phyloP scores from a whole-genome alignment of 2,888 invertebrate genomes.

The Flexamia atlantica region DNA sequence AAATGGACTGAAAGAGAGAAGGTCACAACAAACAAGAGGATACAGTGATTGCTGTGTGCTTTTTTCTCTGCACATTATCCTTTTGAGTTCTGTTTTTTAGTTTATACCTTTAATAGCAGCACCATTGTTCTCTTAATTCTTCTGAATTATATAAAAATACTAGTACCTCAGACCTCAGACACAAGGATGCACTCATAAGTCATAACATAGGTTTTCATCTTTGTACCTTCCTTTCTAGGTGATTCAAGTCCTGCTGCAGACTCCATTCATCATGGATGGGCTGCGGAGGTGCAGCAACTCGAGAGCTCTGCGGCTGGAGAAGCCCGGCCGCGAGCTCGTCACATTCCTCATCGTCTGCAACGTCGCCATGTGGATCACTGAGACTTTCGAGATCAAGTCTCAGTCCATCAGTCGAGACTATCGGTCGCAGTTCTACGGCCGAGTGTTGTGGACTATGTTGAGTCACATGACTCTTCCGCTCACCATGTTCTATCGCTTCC shows the following conservation, averaged over 20 bases:
- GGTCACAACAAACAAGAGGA: too few relatives aligned
- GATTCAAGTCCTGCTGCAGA: constrained; percentile 86
- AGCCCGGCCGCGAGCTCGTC: constrained; percentile 86
- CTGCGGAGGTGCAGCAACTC: constrained; percentile 85
- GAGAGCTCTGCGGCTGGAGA: constrained; percentile 79
- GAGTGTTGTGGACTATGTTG: constrained; percentile 84
- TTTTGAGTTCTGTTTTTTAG: too few relatives aligned
- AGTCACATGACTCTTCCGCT: constrained; percentile 86
- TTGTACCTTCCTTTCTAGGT: constrained; percentile 75
- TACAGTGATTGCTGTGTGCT: too few relatives aligned
- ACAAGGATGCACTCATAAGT: too few relatives aligned
- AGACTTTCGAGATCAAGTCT: constrained; percentile 83
- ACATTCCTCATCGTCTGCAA: constrained; percentile 88
- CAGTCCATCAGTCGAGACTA: constrained; percentile 76
- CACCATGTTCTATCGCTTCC: constrained; percentile 88
- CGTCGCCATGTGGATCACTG: constrained; percentile 86
- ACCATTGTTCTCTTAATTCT: too few relatives aligned
- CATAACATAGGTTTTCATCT: too few relatives aligned
- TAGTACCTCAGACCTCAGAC: too few relatives aligned
- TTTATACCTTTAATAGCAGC: too few relatives aligned
- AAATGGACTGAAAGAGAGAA: too few relatives aligned
- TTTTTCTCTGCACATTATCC: too few relatives aligned
- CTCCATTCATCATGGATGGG: constrained; percentile 85
- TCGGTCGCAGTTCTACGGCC: constrained; percentile 84
- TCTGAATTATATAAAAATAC: too few relatives aligned